Percentiles rank a stretch among this genome's conserved stretches.
These are phyloP conservation scores for Cephalopachus bancanus DNA, from an alignment of 2,797 vertebrate species.

Conservation along the genomic window DNA sequence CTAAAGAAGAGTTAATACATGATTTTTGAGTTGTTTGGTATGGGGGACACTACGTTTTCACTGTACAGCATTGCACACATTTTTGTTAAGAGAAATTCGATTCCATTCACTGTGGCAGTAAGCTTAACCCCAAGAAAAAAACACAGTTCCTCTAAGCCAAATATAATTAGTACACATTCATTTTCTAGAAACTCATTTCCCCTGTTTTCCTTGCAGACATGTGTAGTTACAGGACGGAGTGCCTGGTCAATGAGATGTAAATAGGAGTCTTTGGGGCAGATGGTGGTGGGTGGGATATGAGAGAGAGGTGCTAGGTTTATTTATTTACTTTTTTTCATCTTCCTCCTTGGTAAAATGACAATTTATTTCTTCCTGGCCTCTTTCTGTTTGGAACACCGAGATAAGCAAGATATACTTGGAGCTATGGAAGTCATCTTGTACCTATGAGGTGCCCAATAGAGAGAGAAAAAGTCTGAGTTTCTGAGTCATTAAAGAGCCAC, in stretches of 20 bases:
- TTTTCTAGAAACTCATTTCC: not conserved
- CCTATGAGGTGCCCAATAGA: not conserved
- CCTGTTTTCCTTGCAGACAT: not conserved
- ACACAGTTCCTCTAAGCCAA: not conserved
- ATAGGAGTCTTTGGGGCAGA: not conserved
- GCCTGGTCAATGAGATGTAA: not conserved
- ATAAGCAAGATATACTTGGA: not conserved
- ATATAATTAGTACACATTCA: not conserved
- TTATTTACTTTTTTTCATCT: not conserved
- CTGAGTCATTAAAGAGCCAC: not conserved
- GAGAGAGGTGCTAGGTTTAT: not conserved
- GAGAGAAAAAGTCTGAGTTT: not conserved
- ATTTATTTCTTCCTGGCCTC: not conserved
- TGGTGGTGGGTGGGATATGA: not conserved
- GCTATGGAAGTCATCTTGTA: not conserved
- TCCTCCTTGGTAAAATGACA: not conserved
- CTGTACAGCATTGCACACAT: not conserved
- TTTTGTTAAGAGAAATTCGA: not conserved
- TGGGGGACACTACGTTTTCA: not conserved
- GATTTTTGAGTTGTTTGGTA: not conserved
- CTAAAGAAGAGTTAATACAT: slow-evolving; percentile 16
- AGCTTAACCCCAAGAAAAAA: not conserved
- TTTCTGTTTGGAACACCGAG: not conserved
- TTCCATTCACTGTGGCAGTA: not conserved
- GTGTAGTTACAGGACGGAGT: too few species aligned